Evolutionary conservation across 1,140 invertebrate genomes (phyloP).

Genomic region (Trachymyrmex septentrionalis): DNA sequence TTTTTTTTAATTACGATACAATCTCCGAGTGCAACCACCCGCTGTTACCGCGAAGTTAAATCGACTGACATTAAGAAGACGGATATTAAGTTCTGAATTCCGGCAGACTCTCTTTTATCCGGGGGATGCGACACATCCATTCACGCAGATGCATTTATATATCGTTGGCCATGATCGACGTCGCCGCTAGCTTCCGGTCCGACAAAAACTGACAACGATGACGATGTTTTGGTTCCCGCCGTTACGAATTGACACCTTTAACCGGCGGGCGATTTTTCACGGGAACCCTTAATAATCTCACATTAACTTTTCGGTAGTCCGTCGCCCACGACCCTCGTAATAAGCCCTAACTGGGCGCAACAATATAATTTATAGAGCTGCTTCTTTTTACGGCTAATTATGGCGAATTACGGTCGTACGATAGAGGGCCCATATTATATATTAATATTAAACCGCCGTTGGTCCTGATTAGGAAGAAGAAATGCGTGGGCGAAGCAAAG

Average conservation of each 20-base stretch:
- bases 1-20: conserved; percentile 37
- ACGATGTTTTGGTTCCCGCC: conserved; percentile 54
- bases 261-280: conserved; percentile 68
- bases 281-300: conserved; percentile 68
- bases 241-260: conserved; percentile 69
- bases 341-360: conserved; percentile 70
- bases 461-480: conserved; percentile 52
- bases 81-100: conserved; percentile 9
- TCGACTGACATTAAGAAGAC: conserved; percentile 24
- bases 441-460: conserved; percentile 44
- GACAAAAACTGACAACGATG: background rate
- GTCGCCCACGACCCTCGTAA: conserved; percentile 69
- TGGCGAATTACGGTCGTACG: conserved; percentile 51
- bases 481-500: conserved; percentile 15
- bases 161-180: background rate
- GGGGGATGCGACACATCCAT: background rate
- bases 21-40: background rate
- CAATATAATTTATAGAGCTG: conserved; percentile 72
- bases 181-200: background rate
- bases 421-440: conserved; percentile 31
- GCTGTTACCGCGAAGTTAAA: conserved; percentile 14
- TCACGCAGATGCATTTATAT: background rate
- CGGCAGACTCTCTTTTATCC: background rate
- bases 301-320: conserved; percentile 70
- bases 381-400: conserved; percentile 74